Percentiles rank a stretch among this genome's conserved stretches.
Conservation (phyloP, 1,140 invertebrate species). For the Manduca sexta region DNA sequence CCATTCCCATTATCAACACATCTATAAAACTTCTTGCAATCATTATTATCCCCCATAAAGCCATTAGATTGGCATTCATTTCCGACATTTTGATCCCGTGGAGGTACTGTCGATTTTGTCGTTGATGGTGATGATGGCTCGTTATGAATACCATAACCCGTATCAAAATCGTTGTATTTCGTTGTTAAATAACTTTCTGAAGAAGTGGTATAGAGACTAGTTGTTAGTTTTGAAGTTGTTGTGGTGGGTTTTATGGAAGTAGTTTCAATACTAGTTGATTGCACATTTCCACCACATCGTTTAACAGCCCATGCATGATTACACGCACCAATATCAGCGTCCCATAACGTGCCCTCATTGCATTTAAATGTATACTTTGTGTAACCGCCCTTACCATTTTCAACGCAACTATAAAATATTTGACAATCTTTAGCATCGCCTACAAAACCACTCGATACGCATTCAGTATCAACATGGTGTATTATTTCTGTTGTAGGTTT, state of each 20-base stretch:
- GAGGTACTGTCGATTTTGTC: slow-evolving; percentile 10
- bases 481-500: slow-evolving; percentile 13
- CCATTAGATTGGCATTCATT: not conserved
- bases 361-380: slow-evolving; percentile 78
- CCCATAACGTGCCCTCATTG: slow-evolving; percentile 79
- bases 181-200: not conserved
- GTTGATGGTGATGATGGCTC: slow-evolving; percentile 2
- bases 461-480: slow-evolving; percentile 27
- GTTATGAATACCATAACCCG: too few species aligned
- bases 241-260: not conserved
- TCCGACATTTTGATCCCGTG: slow-evolving; percentile 2
- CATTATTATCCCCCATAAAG: slow-evolving; percentile 39
- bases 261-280: not conserved
- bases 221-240: not conserved
- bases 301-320: slow-evolving; percentile 77
- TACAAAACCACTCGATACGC: slow-evolving; percentile 73
- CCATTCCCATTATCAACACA: slow-evolving; percentile 79
- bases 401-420: slow-evolving; percentile 81
- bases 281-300: slow-evolving; percentile 57
- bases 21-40: slow-evolving; percentile 80
- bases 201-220: not conserved
- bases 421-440: slow-evolving; percentile 76
- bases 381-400: slow-evolving; percentile 74
- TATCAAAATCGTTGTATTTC: slow-evolving; percentile 6
- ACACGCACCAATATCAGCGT: slow-evolving; percentile 74